Base-by-base conservation (phyloP, 2,888 invertebrate genomes). In the Chrysolina americana region DNA sequence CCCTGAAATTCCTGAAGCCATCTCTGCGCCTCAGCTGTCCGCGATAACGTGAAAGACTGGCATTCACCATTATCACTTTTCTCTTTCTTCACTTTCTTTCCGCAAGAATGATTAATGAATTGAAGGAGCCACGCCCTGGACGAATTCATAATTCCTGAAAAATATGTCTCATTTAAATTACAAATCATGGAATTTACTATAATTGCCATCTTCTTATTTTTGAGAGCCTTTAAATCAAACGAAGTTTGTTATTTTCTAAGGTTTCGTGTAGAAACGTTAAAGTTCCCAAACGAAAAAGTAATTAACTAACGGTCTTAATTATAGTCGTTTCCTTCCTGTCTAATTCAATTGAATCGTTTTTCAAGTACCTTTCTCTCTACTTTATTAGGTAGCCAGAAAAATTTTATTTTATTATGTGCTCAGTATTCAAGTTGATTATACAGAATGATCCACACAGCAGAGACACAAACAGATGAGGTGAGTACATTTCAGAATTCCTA, bases 81-180 rank as follows among this genome's bases (percentile, higher is more conserved):
- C 36, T 59, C 59, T 59, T 28, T 28, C 36, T 36, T 17, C 59
- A 15, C 10, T 36, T 36, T 59, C 56, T 36, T 59, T 59, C n/a
- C 36, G 10, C 17, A 15, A 36, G 36, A 59, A 59, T 59, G 59
- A 59, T 59, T 36, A 28, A 59, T 59, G 59, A 59, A 59, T 59
- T 9, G 9, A 28, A 36, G 13, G n/a, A 59, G 23, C 23, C 59
- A 59, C 59, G 28, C 59, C 59, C 59, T 6, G 9, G 10, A n/a
- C 36, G 13, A 59, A 28, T 28, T 59, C 36, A 59, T 28, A 23
- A 36, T 59, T 59, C 59, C n/a, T 19, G 9, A 28, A 28, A 23
- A 59, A 59, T 59, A 28, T 59, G 59, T n/a, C 59, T 36, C 28
- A 59, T 59, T 59, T 36, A 59, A 59, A 59, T 59, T 59, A 36